Base-by-base conservation (phyloP, 35 echinoderm and acorn worm species). In the Ptychodera flava region DNA sequence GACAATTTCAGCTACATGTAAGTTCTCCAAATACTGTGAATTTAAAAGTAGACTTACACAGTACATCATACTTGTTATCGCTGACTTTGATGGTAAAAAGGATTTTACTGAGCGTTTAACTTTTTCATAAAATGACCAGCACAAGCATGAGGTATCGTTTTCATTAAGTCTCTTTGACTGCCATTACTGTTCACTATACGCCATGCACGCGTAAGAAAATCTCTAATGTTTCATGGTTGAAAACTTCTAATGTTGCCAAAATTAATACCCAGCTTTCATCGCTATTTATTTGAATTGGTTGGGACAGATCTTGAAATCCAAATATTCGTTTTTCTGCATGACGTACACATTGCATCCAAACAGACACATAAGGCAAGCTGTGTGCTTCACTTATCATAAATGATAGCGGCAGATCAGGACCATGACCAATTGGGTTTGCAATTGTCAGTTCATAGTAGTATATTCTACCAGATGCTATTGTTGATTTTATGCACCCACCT, bases 271-370 rank as follows among this genome's bases (percentile, higher is more conserved):
- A 79, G 1, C 31, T 79, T 29, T 79, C 30, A 31, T 81, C 86
- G 35, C 78, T 88, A 78, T 88, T 88, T 28, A 88, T 88, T 81
- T 88, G 86, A 34, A 32, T 79, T 36, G 86, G 86, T 28, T 1
- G 15, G 28, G 35, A 2, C 28, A 34, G 45, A 30, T 36, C 27
- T 1, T 45, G n/a, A 31, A 80, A 64, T 1, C 86, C 86, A 82
- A 81, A 88, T 80, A 36, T 36, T 16, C 31, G n/a, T 32, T 88
- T 88, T 45, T 88, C 86, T 1, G 78, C 32, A 88, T 82, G 78
- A 27, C 36, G 79, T 15, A 88, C 38, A 6, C 52, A 36, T 29
- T 28, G 35, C 16, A 88, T 29, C 86, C 86, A 88, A 30, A 80
- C 29, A 45, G 35, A 36, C 52, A 88, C 81, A 10, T 78, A 52